Evolutionary conservation across 1,140 invertebrate genomes (phyloP).

Genomic region (Listronotus bonariensis): DNA sequence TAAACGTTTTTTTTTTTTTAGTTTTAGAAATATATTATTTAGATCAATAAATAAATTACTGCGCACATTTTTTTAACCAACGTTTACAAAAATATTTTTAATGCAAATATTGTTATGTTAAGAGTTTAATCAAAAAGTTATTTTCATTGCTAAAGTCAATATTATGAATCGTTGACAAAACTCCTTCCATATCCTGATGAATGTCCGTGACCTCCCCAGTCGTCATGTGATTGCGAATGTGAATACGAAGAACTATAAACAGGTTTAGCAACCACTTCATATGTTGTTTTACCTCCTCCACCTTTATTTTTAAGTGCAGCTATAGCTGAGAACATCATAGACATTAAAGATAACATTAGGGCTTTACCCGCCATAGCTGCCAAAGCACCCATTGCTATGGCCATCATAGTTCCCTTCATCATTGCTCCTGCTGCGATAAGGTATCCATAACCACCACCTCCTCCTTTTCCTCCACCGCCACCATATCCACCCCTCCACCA

Average conservation of each 20-base stretch:
- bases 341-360: conserved; percentile 78
- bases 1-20: no score
- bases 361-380: conserved; percentile 80
- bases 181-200: conserved; percentile 61
- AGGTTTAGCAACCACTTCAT: conserved; percentile 81
- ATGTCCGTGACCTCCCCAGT: conserved; percentile 59
- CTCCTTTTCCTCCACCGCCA: conserved; percentile 53
- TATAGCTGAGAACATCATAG: conserved; percentile 71
- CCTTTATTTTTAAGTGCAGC: conserved; percentile 72
- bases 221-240: conserved; percentile 68
- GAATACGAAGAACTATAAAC: conserved; percentile 72
- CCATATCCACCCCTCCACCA: neutral
- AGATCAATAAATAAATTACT: no score
- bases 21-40: no score
- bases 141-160: no score
- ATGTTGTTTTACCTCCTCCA: conserved; percentile 75
- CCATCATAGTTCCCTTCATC: conserved; percentile 60
- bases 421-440: neutral
- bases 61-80: no score
- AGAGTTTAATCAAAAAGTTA: no score
- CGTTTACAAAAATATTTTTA: no score
- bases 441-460: conserved; percentile 53
- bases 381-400: conserved; percentile 69
- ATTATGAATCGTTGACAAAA: no score
- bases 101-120: no score